A percentile compares a stretch with the other conserved stretches of the same genome.
Conservation (phyloP, 2,113 vertebrate species). For the Apteryx owenii region DNA sequence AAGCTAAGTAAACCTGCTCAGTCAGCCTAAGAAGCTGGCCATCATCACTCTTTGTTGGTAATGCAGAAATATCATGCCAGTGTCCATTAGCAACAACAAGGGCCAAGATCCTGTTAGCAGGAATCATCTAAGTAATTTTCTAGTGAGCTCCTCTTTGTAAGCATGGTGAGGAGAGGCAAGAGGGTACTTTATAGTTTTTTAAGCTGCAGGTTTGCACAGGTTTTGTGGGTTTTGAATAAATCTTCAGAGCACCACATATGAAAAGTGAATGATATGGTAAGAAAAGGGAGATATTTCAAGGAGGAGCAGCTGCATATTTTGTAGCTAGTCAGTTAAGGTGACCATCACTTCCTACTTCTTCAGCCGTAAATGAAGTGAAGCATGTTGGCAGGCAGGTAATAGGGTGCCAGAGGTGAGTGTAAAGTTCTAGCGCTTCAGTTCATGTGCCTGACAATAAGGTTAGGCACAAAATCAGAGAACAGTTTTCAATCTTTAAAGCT, state of each 20-base stretch:
- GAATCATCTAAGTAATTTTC: neutral
- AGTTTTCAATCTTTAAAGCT: neutral
- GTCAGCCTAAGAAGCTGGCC: neutral
- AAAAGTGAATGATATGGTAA: neutral
- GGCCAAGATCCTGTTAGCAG: neutral
- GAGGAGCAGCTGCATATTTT: neutral
- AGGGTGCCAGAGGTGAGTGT: neutral
- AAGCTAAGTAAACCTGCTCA: neutral
- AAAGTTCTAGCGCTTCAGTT: neutral
- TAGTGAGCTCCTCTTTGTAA: neutral
- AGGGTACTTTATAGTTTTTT: neutral
- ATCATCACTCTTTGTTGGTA: neutral
- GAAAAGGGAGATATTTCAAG: neutral
- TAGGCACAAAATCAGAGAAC: neutral
- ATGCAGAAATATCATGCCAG: neutral
- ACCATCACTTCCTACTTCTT: neutral
- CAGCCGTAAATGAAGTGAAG: neutral
- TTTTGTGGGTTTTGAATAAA: neutral
- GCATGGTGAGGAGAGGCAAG: neutral
- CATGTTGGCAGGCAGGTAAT: neutral
- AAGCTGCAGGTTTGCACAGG: neutral
- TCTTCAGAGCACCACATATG: neutral
- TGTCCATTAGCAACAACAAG: neutral
- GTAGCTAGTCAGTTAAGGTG: neutral
- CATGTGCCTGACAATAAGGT: neutral